These are phyloP conservation scores for Macrotus californicus DNA, from an alignment of 2,113 vertebrate genomes.

Conservation along the genomic window DNA sequence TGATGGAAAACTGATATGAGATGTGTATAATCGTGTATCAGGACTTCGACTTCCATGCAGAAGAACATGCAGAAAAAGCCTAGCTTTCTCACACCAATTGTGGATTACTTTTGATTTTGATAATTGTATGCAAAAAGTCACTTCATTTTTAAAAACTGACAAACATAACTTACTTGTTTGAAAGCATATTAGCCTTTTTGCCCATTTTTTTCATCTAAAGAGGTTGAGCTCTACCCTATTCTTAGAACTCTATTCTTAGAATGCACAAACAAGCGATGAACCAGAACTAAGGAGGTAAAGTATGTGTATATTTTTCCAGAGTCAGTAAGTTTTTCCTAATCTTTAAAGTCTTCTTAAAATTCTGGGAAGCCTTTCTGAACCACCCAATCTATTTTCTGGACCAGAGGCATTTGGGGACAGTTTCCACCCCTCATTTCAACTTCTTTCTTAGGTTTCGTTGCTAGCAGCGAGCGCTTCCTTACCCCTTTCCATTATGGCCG, in stretches of 20 bases:
- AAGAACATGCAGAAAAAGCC: background rate
- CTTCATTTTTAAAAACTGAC: background rate
- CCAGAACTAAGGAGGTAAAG: background rate
- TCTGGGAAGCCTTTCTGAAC: constrained; percentile 90
- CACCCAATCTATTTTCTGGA: constrained; percentile 88
- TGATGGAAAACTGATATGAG: background rate
- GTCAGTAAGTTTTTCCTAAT: constrained; percentile 71
- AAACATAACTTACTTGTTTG: background rate
- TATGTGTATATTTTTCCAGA: background rate
- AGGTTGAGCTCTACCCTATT: background rate
- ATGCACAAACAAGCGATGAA: background rate
- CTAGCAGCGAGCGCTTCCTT: constrained; percentile 86
- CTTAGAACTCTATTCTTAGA: background rate
- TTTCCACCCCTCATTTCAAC: constrained; percentile 90
- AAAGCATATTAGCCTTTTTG: background rate
- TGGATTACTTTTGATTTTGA: background rate
- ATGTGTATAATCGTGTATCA: background rate
- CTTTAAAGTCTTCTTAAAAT: constrained; percentile 71
- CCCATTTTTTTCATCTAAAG: background rate
- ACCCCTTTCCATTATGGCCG: constrained; percentile 82
- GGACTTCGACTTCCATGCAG: background rate
- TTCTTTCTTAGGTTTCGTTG: constrained; percentile 88
- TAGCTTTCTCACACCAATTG: background rate
- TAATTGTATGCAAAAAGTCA: background rate
- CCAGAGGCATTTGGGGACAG: constrained; percentile 86